Evolutionary conservation across 2,888 invertebrate genomes (phyloP).

Genomic region (Brachylomia viminalis): DNA sequence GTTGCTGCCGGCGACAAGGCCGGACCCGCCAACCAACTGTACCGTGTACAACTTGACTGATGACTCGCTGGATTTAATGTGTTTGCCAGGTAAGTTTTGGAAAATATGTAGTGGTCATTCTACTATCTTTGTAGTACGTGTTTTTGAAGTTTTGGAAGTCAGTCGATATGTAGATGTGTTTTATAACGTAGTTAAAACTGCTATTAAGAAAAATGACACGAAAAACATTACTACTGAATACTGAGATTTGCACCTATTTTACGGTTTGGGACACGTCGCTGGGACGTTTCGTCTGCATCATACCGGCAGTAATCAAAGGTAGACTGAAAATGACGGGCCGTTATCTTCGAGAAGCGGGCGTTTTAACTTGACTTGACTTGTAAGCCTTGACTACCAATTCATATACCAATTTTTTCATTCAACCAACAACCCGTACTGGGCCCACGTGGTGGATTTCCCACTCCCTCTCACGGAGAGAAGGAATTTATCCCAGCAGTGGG

Average conservation of each 20-base stretch:
- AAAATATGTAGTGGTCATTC: conserved; percentile 5
- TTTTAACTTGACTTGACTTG: not conserved
- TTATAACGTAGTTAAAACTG: not conserved
- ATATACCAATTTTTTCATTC: not conserved
- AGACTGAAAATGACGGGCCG: no score
- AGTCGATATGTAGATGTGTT: not conserved
- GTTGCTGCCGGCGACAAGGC: conserved; percentile 94
- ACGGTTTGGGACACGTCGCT: not conserved
- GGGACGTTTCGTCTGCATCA: not conserved
- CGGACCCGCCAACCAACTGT: conserved; percentile 95
- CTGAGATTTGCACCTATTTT: not conserved
- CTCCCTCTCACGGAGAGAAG: no score
- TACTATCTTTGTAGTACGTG: not conserved
- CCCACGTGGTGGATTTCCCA: no score
- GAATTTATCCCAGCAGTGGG: no score
- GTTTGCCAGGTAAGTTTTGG: conserved; percentile 88
- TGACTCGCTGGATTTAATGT: conserved; percentile 94
- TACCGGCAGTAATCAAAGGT: not conserved
- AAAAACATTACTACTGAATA: no score
- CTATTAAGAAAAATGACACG: no score
- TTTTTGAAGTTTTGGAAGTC: no score
- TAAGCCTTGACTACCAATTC: not conserved
- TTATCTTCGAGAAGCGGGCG: not conserved
- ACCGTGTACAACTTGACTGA: conserved; percentile 94
- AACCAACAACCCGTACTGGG: no score